phyloP scores from a whole-genome alignment of 2,888 invertebrate species.

The Steinernema carpocapsae region DNA sequence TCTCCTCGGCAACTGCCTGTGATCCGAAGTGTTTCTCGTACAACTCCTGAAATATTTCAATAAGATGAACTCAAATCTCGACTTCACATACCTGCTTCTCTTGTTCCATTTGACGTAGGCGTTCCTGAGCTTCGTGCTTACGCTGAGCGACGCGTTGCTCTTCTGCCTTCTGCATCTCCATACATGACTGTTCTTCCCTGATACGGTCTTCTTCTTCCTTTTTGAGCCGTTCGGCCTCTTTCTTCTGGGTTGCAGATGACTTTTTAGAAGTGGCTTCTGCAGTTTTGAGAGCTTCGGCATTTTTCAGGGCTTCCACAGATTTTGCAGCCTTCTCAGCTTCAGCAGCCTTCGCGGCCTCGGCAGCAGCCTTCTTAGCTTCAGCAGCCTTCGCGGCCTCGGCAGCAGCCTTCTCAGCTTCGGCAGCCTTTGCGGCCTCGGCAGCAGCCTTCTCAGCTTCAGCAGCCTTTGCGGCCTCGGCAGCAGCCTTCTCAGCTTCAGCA shows the following conservation, averaged over 20 bases:
- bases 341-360: too few relatives aligned
- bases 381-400: too few relatives aligned
- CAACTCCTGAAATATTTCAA: not conserved
- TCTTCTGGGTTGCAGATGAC: not conserved
- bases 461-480: too few relatives aligned
- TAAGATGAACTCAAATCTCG: not conserved
- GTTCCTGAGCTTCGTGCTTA: not conserved
- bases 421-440: too few relatives aligned
- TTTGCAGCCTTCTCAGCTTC: too few relatives aligned
- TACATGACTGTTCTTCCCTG: not conserved
- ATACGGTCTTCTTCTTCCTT: not conserved
- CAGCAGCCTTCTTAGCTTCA: too few relatives aligned
- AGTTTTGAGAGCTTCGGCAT: not conserved
- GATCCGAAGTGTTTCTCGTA: not conserved
- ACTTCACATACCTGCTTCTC: not conserved
- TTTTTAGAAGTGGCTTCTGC: not conserved
- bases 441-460: too few relatives aligned
- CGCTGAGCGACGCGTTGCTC: not conserved
- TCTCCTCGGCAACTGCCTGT: not conserved
- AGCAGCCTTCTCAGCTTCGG: too few relatives aligned
- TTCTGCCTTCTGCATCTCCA: not conserved
- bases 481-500: too few relatives aligned
- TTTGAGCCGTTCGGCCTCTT: not conserved
- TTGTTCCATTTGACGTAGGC: not conserved
- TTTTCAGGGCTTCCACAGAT: not conserved